Percentiles rank a stretch among this genome's conserved stretches.
Conservation (phyloP, 30 jellyfish, hydroid and myxozoan species). For the Aurelia aurita region DNA sequence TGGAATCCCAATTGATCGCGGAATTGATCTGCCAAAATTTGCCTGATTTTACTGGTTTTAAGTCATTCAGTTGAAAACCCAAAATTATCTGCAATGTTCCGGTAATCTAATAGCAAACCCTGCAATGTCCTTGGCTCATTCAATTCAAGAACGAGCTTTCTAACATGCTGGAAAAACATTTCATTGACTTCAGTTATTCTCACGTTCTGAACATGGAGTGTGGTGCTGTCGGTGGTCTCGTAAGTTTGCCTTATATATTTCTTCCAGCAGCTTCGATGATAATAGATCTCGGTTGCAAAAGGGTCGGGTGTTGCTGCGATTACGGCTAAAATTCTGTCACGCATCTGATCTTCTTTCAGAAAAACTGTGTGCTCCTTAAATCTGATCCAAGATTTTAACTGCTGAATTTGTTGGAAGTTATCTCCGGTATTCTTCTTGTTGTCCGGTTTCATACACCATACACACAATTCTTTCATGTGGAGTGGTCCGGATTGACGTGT, state of each 20-base stretch:
- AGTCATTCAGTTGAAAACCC: conserved; percentile 25
- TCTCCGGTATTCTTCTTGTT: conserved; percentile 46
- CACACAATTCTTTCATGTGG: conserved; percentile 10
- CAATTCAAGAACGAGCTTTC: no score
- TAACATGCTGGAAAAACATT: no score
- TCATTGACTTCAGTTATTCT: no score
- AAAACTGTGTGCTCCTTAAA: conserved; percentile 45
- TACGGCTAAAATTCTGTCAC: conserved; percentile 37
- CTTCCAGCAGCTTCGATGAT: no score
- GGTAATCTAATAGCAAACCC: conserved; percentile 4
- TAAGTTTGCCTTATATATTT: no score
- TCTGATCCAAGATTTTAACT: conserved; percentile 18
- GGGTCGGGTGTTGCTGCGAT: conserved; percentile 53
- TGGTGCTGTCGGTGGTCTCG: no score
- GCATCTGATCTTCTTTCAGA: conserved; percentile 41
- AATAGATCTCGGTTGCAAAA: conserved; percentile 23
- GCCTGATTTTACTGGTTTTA: conserved; percentile 20
- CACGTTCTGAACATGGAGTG: no score
- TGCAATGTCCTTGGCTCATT: no score
- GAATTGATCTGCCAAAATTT: conserved; percentile 37
- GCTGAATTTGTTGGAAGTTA: conserved; percentile 38
- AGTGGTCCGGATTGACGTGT: neutral
- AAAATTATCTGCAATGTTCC: conserved; percentile 27
- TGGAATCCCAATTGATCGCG: conserved; percentile 38
- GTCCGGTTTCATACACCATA: conserved; percentile 59